Evolutionary conservation across 2,113 vertebrate genomes (phyloP).

Genomic region (Tragulus kanchil): DNA sequence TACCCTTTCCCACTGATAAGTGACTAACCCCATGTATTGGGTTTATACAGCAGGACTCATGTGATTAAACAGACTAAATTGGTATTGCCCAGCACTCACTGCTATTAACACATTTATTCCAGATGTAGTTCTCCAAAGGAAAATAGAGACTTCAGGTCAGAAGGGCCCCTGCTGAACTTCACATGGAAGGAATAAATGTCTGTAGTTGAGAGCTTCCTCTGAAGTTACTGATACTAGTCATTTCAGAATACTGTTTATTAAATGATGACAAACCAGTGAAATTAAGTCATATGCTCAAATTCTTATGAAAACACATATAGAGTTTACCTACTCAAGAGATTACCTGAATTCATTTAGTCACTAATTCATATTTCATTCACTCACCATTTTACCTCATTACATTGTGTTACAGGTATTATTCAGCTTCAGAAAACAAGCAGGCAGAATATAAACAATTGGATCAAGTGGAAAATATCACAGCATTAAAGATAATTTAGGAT

Average conservation of each 20-base stretch:
- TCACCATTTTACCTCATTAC: not conserved
- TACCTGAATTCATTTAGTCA: not conserved
- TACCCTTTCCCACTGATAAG: slow-evolving; percentile 52
- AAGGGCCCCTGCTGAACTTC: not conserved
- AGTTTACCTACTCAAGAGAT: not conserved
- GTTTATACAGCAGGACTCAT: slow-evolving; percentile 69
- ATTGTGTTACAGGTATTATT: not conserved
- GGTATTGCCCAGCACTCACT: slow-evolving; percentile 52
- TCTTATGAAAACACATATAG: not conserved
- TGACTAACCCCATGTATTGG: slow-evolving; percentile 65
- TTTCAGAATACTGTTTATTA: slow-evolving; percentile 21
- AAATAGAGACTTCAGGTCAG: not conserved
- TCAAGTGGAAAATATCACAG: not conserved
- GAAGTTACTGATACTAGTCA: not conserved
- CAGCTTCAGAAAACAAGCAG: not conserved
- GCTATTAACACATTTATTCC: slow-evolving; percentile 53
- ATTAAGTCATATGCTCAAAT: not conserved
- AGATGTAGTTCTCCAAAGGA: slow-evolving; percentile 29
- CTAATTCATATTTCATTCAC: not conserved
- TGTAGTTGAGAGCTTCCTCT: not conserved
- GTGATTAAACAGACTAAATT: slow-evolving; percentile 74
- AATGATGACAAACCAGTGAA: not conserved
- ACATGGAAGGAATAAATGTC: not conserved
- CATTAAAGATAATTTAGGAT: not conserved
- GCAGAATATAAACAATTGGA: not conserved